These are phyloP conservation scores for Rhopalosiphum nymphaeae DNA, from an alignment of 2,888 invertebrate genomes.

Conservation along the genomic window DNA sequence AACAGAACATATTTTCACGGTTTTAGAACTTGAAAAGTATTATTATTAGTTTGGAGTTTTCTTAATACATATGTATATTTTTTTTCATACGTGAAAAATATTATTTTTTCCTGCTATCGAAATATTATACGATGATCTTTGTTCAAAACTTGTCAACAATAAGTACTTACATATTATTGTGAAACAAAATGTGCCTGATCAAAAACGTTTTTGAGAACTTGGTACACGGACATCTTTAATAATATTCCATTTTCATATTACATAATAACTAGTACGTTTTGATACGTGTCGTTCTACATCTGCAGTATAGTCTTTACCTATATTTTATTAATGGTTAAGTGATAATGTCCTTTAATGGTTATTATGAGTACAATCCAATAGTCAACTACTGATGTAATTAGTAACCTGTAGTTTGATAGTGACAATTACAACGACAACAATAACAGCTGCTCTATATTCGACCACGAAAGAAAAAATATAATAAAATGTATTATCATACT, in stretches of 20 bases:
- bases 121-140: not conserved
- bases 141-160: not conserved
- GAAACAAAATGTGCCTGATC: not conserved
- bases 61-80: not conserved
- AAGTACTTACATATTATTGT: not conserved
- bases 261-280: not conserved
- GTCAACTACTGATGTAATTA: not conserved
- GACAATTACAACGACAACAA: not conserved
- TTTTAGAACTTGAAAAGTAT: not conserved
- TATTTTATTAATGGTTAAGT: not conserved
- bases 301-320: not conserved
- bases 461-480: not conserved
- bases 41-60: not conserved
- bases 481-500: not conserved
- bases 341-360: not conserved
- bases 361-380: not conserved
- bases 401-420: not conserved
- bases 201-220: not conserved
- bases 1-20: slow-evolving; percentile 10
- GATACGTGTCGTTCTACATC: not conserved
- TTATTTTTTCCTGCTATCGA: not conserved
- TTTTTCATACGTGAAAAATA: not conserved
- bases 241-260: not conserved
- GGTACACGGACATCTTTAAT: not conserved
- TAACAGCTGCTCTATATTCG: not conserved